A percentile compares a stretch with the other conserved stretches of the same genome.
These are phyloP conservation scores for Dasypus novemcinctus DNA, from an alignment of 2,113 vertebrate genomes.

Conservation along the genomic window DNA sequence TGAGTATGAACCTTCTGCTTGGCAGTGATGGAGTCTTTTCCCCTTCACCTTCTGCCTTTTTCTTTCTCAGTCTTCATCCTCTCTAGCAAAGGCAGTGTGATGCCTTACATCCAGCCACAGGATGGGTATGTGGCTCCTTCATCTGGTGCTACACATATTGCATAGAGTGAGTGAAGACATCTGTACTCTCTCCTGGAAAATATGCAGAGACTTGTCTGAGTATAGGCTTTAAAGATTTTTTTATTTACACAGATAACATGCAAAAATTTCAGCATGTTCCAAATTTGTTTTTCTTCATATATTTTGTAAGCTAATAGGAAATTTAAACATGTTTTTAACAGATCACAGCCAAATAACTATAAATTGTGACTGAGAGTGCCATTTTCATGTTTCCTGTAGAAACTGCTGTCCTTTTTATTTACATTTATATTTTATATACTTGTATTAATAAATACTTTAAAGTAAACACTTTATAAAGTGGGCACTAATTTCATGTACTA, in stretches of 20 bases:
- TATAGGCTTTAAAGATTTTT: background rate
- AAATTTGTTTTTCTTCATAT: background rate
- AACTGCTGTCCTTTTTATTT: background rate
- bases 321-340: background rate
- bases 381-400: background rate
- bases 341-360: background rate
- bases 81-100: conserved; percentile 1
- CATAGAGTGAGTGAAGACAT: background rate
- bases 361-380: background rate
- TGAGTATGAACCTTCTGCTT: background rate
- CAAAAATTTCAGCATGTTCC: background rate
- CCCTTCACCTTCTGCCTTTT: background rate
- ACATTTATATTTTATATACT: background rate
- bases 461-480: background rate
- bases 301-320: background rate
- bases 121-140: background rate
- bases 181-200: background rate
- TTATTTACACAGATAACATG: background rate
- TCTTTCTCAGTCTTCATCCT: background rate
- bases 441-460: background rate
- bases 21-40: background rate
- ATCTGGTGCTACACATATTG: background rate
- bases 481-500: background rate
- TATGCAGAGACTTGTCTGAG: background rate
- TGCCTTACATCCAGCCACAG: background rate